A percentile compares a stretch with the other conserved stretches of the same genome.
These are phyloP conservation scores for Falco punctatus DNA, from an alignment of 2,113 vertebrate genomes.

Conservation along the genomic window DNA sequence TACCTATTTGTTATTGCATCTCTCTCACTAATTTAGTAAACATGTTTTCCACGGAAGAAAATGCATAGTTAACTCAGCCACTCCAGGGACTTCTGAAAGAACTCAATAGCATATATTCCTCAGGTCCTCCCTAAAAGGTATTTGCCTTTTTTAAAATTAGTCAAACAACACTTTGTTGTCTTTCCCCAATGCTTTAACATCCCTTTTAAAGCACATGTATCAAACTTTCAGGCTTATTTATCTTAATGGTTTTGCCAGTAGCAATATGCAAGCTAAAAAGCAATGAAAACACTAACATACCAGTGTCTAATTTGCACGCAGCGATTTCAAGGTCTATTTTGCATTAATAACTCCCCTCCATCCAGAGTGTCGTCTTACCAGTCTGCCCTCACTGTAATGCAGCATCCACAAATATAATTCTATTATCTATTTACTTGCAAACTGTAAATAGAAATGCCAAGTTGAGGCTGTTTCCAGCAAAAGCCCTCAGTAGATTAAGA, in stretches of 20 bases:
- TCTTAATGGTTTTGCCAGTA: background rate
- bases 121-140: background rate
- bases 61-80: background rate
- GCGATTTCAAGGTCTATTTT: background rate
- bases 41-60: background rate
- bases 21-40: background rate
- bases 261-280: background rate
- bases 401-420: background rate
- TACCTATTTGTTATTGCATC: background rate
- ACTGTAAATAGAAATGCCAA: background rate
- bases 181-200: background rate
- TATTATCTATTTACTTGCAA: background rate
- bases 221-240: background rate
- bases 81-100: background rate
- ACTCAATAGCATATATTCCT: background rate
- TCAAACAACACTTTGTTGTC: fast-evolving
- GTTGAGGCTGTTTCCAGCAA: background rate
- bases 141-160: background rate
- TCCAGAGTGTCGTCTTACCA: background rate
- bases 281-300: background rate
- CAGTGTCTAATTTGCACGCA: background rate
- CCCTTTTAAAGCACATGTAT: fast-evolving
- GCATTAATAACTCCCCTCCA: background rate
- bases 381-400: background rate
- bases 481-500: background rate